Evolutionary conservation across 2,113 vertebrate species (phyloP), one percentile per base, ranked within the genome.

Genomic region (Leptodactylus fuscus): DNA sequence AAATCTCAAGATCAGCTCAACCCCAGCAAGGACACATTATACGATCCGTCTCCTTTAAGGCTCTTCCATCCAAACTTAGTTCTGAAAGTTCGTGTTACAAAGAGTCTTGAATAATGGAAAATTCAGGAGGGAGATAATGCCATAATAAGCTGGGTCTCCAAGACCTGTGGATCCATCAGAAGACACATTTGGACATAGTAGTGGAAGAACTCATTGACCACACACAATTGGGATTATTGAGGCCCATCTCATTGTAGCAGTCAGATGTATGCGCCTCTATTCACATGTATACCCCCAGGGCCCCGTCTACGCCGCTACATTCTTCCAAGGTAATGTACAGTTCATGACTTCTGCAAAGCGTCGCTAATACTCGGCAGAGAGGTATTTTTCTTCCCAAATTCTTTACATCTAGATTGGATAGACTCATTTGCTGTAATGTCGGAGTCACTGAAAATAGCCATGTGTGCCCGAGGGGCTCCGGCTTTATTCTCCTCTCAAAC

Each of bases 381-480:
- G 34, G 53, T 62, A 62, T 80, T 80, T 79, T 80, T 8, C 22
- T 44, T 80, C 77, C 12, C 77, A 80, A 60, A 80, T 80, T 80
- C 77, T 80, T 80, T 62, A 80, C 38, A 80, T 80, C 77, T 62
- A 80, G 62, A 80, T 80, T 60, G 53, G 53, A 80, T 60, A 44
- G 53, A 62, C 77, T 80, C 77, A 80, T 80, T 80, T 80, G 53
- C 77, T 16, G 36, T 62, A 62, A 80, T 80, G n/a, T 80, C 55
- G 34, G 77, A 81, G 58, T 44, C 79, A 62, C 60, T 81, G 79
- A 81, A 81, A 67, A 65, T 67, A 81, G 60, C 41, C 41, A 44
- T 44, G n/a, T 60, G 24, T 69, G 78, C 79, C 79, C 13, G 60
- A 38, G 38, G 79, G 79, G 46, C 60, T 67, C 27, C 60, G 67